Percentiles rank a stretch among this genome's conserved stretches.
Evolutionary conservation across 2,113 vertebrate genomes (phyloP).

Genomic region (Megatriorchis doriae): DNA sequence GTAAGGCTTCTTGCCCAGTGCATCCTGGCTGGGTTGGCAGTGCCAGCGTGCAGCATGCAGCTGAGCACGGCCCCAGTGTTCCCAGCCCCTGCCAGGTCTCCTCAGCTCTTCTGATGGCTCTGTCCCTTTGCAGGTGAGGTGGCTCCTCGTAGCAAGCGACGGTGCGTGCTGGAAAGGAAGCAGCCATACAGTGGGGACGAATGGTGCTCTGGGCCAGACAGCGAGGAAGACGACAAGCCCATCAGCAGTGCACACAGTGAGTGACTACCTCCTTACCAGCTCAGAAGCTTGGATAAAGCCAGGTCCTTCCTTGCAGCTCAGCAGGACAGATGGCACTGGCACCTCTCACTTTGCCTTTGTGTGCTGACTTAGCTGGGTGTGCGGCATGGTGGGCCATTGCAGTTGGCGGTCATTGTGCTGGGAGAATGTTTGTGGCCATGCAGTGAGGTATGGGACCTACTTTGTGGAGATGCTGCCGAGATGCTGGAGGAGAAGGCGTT

Average conservation of each 20-base stretch:
- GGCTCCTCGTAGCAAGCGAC: conserved; percentile 90
- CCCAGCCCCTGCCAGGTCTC: not conserved
- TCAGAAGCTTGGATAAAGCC: not conserved
- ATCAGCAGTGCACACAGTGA: conserved; percentile 85
- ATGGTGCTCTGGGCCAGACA: conserved; percentile 96
- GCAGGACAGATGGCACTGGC: not conserved
- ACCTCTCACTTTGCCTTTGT: not conserved
- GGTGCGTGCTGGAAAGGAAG: conserved; percentile 94
- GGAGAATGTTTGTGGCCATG: not conserved
- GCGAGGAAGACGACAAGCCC: conserved; percentile 93
- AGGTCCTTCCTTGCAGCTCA: not conserved
- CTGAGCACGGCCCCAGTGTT: not conserved
- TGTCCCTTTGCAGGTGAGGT: conserved; percentile 74
- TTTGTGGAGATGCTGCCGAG: not conserved
- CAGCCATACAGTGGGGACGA: conserved; percentile 97
- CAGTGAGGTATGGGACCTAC: not conserved
- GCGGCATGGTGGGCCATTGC: not conserved
- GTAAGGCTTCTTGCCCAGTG: not conserved
- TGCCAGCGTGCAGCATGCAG: not conserved
- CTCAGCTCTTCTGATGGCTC: not conserved
- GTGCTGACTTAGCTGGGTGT: fast-evolving
- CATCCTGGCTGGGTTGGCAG: not conserved
- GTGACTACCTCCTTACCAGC: conserved; percentile 21
- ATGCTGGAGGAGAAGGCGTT: not conserved
- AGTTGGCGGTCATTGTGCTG: not conserved